phyloP scores from a whole-genome alignment of 2,888 invertebrate species.

The Hydraecia micacea region DNA sequence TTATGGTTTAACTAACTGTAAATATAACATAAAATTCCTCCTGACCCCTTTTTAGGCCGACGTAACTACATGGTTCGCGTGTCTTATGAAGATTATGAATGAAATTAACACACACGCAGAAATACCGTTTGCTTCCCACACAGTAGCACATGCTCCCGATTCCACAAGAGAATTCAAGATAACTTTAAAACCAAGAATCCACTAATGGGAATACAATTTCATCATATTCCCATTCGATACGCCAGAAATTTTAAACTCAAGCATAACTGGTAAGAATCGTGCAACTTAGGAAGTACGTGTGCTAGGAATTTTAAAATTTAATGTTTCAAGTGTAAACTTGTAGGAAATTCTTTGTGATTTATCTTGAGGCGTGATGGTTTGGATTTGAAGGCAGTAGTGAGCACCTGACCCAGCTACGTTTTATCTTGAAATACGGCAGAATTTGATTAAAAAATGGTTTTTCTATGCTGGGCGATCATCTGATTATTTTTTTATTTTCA shows the following conservation, averaged over 20 bases:
- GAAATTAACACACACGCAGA: conserved; percentile 49
- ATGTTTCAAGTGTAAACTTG: conserved; percentile 36
- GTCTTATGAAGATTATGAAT: conserved; percentile 40
- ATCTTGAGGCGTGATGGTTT: conserved; percentile 22
- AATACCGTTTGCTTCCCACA: conserved; percentile 26
- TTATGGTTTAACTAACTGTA: background rate
- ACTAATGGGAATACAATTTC: conserved; percentile 61
- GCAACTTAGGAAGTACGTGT: conserved; percentile 46
- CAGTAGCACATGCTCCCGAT: conserved; percentile 13
- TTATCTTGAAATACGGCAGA: background rate
- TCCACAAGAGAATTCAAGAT: conserved; percentile 27
- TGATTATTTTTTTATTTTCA: background rate
- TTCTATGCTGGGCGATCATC: background rate
- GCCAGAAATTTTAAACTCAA: conserved; percentile 54
- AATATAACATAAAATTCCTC: background rate
- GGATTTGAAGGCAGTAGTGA: conserved; percentile 17
- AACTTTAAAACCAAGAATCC: conserved; percentile 16
- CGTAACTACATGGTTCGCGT: conserved; percentile 34
- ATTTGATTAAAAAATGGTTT: background rate
- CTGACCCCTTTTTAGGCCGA: conserved; percentile 4
- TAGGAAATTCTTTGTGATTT: conserved; percentile 45
- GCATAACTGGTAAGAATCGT: conserved; percentile 45
- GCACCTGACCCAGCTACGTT: conserved; percentile 8
- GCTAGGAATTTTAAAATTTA: conserved; percentile 54
- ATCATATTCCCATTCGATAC: conserved; percentile 53